Base-by-base conservation (phyloP, 2,113 vertebrate species). In the Rhadina sibilatrix region DNA sequence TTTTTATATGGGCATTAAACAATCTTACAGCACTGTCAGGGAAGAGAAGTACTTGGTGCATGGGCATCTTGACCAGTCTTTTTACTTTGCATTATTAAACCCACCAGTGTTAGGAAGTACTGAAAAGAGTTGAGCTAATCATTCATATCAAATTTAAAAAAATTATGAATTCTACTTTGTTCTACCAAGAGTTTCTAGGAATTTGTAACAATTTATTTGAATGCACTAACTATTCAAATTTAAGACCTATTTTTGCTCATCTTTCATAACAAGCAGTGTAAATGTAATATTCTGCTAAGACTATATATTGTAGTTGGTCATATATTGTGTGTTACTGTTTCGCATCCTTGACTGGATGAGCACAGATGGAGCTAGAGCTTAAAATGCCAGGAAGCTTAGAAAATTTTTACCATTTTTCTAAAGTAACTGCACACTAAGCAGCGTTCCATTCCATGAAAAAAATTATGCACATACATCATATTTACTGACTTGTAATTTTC, bases 181-280 rank as follows among this genome's bases (percentile, higher is more conserved):
- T 93, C 76, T 91, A 50, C 40, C 17, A 56, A 25, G 28, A 38
- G 47, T 82, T 93, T 47, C 44, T 68, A 88, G 50, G 54, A 89
- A 83, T 78, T 81, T 56, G 28, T 50, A 87, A 65, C 10, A 53
- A 90, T 66, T 91, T 86, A 60, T 71, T 87, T 86, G 35, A 94
- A 84, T 37, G 8, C 38, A 88, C 71, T 70, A 85, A 80, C 95
- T 93, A 92, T 79, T 95, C 47, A 61, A 74, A 75, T 78, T 66
- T 71, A 87, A 76, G 82, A 80, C 13, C 35, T 9, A 81, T 33
- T 79, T 92, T 90, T 87, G 46, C 31, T 80, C 0, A 0, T 25
- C 30, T 53, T 89, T 83, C 38, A 42, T 47, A 79, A 78, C 28
- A 87, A 83, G n/a, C 56, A 79, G 52, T 4, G 5, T 71, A 40